Evolutionary conservation across 23 tunicate genomes (phyloP).

Genomic region (Ciona savignyi): DNA sequence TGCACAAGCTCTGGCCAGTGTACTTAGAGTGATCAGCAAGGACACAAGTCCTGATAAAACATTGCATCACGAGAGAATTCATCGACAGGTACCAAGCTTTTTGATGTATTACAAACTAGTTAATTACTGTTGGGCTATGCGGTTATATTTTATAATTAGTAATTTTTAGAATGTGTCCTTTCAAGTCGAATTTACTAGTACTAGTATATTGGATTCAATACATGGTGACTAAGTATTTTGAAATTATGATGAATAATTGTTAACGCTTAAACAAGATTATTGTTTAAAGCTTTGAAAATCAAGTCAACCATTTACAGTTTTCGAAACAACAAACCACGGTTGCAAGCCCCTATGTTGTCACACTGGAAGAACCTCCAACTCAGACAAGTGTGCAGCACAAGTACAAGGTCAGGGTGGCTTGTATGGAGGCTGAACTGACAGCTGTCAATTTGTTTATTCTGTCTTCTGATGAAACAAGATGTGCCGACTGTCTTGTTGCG

Average conservation of each 20-base stretch:
- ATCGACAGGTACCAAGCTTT: slow-evolving; percentile 13
- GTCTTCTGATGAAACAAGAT: slow-evolving; percentile 50
- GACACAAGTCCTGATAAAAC: background rate
- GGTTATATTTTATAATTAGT: no score
- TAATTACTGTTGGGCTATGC: no score
- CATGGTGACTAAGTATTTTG: no score
- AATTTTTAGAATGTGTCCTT: no score
- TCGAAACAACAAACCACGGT: background rate
- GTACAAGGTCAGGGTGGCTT: slow-evolving; percentile 24
- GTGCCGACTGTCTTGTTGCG: slow-evolving; percentile 60
- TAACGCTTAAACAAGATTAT: no score
- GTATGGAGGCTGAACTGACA: slow-evolving; percentile 36
- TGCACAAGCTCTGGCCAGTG: slow-evolving; percentile 48
- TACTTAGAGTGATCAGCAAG: slow-evolving; percentile 3
- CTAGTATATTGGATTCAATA: no score
- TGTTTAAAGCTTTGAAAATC: no score
- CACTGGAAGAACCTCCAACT: background rate
- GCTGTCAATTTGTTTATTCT: slow-evolving; percentile 54
- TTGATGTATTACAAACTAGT: no score
- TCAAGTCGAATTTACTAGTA: no score
- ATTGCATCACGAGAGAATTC: background rate
- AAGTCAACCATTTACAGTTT: no score
- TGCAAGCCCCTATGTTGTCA: background rate
- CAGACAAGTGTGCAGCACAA: background rate
- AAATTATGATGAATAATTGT: no score